Base-by-base conservation (phyloP, 2,888 invertebrate genomes). In the Neelides folsomi region DNA sequence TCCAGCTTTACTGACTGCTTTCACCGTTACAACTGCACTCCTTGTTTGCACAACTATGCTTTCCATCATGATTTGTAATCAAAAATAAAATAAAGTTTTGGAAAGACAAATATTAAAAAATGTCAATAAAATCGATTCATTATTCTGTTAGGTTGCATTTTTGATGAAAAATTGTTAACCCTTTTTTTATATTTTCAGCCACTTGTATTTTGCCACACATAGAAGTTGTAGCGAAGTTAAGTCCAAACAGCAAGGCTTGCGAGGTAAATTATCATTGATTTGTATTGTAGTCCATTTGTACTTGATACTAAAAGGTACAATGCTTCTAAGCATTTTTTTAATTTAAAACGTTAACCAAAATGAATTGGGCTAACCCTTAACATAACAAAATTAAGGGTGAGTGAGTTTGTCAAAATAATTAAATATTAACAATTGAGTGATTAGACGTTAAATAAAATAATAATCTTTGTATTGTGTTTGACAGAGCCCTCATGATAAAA, bases 201-300 rank as follows among this genome's bases (percentile, higher is more conserved):
- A 64, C 64, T 0, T 64, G 64, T 34, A 62, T 64, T 27, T 52
- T 60, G 5, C 64, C 64, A 0, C 64, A 64, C 43, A 55, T 64
- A 20, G 38, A 51, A 55, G 56, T 58, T 1, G 55, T 62, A 4
- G 59, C 62, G 0, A 55, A 62, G 51, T 49, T 60, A 50, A 18
- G 46, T 9, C 53, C 59, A 1, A 10, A 50, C 38, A 45, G 54
- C 1, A 58, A 59, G 40, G 49, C 59, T 0, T 16, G 41, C 27
- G 60, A 62, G 15, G 27, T 27, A 27, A 27, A 27, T 27, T 27
- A 27, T 7, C 27, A 7, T 27, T 27, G 3, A 27, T 27, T 27
- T 5, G 27, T 27, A 27, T 5, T 27, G n/a, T n/a, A n/a, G n/a
- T n/a, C n/a, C n/a, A n/a, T n/a, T n/a, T n/a, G n/a, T n/a, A n/a